These are phyloP conservation scores for Anniella stebbinsi DNA, from an alignment of 2,797 vertebrate species.

Conservation along the genomic window DNA sequence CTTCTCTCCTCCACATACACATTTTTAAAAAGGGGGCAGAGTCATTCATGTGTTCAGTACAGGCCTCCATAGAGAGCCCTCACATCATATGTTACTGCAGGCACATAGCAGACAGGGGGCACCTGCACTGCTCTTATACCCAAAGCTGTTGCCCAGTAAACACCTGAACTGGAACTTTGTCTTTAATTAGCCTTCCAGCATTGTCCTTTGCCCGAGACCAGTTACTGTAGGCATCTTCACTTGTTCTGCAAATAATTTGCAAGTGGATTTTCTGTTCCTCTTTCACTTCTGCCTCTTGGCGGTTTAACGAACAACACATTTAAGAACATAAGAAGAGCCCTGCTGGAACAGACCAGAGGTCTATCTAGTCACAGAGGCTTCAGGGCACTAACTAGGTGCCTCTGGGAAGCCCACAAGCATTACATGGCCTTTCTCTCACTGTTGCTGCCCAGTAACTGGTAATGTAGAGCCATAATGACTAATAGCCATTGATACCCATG, in stretches of 20 bases:
- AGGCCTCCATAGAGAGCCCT: not conserved
- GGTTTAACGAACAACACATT: not conserved
- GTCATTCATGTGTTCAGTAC: too few relatives aligned
- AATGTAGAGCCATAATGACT: too few relatives aligned
- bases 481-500: too few relatives aligned
- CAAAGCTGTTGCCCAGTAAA: not conserved
- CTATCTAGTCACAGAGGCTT: not conserved
- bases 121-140: too few relatives aligned
- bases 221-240: not conserved
- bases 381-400: not conserved
- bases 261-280: slow-evolving; percentile 57
- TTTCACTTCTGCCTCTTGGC: slow-evolving; percentile 65
- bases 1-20: not conserved
- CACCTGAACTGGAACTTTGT: accelerated
- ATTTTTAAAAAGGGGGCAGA: too few relatives aligned
- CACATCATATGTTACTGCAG: not conserved
- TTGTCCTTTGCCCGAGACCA: not conserved
- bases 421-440: not conserved
- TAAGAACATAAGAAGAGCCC: not conserved
- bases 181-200: not conserved
- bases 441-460: not conserved
- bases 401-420: not conserved
- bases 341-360: not conserved
- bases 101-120: not conserved
- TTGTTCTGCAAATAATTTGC: not conserved